These are phyloP conservation scores for Melanotaenia duboulayi DNA, from an alignment of 2,113 vertebrate genomes.

Conservation along the genomic window DNA sequence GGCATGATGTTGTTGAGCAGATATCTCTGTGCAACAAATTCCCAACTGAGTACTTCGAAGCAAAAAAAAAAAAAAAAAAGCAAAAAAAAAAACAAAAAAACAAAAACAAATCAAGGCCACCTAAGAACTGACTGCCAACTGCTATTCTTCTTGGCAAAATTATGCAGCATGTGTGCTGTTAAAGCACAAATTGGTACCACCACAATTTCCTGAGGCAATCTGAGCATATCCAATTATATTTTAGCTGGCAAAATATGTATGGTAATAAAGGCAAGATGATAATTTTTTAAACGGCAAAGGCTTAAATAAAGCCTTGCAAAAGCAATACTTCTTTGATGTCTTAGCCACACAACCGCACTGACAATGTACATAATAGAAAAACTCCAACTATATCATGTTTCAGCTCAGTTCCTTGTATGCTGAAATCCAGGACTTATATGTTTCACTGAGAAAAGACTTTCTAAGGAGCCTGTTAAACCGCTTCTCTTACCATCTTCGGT, in stretches of 20 bases:
- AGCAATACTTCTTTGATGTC: slow-evolving; percentile 12
- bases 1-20: slow-evolving; percentile 54
- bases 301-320: slow-evolving; percentile 30
- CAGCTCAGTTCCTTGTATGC: neutral
- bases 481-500: slow-evolving; percentile 93
- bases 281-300: slow-evolving; percentile 14
- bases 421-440: neutral
- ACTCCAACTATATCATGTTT: neutral
- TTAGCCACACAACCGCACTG: slow-evolving; percentile 11
- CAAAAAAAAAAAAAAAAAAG: slow-evolving; percentile 41
- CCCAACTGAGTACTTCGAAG: slow-evolving; percentile 34
- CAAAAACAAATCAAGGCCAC: slow-evolving; percentile 65
- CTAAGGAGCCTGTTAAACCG: neutral
- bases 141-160: slow-evolving; percentile 57
- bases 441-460: slow-evolving; percentile 16
- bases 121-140: slow-evolving; percentile 63
- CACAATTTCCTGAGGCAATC: slow-evolving; percentile 44
- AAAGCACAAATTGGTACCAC: slow-evolving; percentile 39
- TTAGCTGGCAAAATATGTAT: slow-evolving; percentile 44
- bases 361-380: slow-evolving; percentile 5
- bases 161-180: slow-evolving; percentile 57
- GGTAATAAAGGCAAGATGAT: slow-evolving; percentile 38
- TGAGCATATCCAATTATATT: slow-evolving; percentile 50
- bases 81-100: slow-evolving; percentile 42
- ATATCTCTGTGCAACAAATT: slow-evolving; percentile 63